phyloP scores from a whole-genome alignment of 23 tunicate genomes.

The Oikopleura albicans region DNA sequence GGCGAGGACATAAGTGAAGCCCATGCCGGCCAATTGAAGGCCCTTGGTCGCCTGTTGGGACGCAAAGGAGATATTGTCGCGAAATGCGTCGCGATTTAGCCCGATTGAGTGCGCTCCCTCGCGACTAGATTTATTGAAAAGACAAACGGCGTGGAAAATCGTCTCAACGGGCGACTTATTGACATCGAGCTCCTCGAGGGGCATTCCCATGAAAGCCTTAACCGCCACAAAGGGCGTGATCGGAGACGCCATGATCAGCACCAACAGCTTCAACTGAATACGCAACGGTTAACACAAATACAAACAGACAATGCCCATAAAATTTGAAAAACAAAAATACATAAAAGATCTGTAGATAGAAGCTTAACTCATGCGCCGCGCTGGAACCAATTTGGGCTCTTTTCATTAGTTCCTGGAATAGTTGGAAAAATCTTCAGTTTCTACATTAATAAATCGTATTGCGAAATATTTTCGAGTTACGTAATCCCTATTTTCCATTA shows the following conservation, averaged over 20 bases:
- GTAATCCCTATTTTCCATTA: too few relatives aligned
- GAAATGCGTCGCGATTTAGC: conserved; percentile 11
- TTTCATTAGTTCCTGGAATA: too few relatives aligned
- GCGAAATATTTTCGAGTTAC: too few relatives aligned
- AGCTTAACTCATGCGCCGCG: too few relatives aligned
- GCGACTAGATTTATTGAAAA: neutral
- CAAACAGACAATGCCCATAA: too few relatives aligned
- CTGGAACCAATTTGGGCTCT: too few relatives aligned
- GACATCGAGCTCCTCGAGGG: neutral
- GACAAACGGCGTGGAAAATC: neutral
- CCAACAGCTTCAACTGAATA: neutral
- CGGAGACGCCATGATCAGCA: neutral
- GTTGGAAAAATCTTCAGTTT: too few relatives aligned
- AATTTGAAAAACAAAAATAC: too few relatives aligned
- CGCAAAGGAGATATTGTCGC: neutral
- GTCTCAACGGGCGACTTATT: conserved; percentile 7
- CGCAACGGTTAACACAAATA: too few relatives aligned
- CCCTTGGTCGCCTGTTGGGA: neutral
- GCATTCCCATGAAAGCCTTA: neutral
- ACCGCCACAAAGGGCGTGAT: neutral
- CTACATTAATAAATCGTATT: too few relatives aligned
- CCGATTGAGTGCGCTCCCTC: neutral
- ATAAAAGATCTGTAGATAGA: too few relatives aligned
- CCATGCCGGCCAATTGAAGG: neutral
- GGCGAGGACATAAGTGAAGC: neutral